A percentile compares a stretch with the other conserved stretches of the same genome.
Evolutionary conservation across 2,113 vertebrate species (phyloP).

Genomic region (Myotis davidii): DNA sequence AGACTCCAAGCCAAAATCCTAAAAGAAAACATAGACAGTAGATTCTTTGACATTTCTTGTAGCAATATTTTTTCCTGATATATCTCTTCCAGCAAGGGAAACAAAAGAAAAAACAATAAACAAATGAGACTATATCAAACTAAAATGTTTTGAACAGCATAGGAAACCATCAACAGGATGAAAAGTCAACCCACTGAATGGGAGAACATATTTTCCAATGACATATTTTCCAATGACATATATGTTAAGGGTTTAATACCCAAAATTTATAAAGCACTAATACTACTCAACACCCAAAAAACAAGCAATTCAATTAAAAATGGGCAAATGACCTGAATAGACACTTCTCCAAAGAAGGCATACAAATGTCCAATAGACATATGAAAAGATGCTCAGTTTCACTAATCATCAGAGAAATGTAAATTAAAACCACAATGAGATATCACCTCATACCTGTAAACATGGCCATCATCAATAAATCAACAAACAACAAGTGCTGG

Average conservation of each 20-base stretch:
- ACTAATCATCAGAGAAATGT: neutral
- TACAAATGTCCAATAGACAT: neutral
- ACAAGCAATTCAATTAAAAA: neutral
- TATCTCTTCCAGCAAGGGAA: no score
- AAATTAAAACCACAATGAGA: neutral
- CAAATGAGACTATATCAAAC: no score
- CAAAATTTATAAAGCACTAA: neutral
- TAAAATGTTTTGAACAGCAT: neutral
- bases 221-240: neutral
- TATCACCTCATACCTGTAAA: neutral
- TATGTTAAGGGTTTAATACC: neutral
- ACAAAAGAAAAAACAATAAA: no score
- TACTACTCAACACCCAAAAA: neutral
- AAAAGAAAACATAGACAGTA: no score
- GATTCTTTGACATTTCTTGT: no score
- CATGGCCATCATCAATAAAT: neutral
- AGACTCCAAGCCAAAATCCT: no score
- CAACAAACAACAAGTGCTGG: no score
- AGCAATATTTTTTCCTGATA: no score
- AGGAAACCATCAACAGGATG: neutral
- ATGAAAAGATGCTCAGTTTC: neutral
- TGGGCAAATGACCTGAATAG: neutral
- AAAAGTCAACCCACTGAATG: neutral
- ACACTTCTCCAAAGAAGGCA: no score
- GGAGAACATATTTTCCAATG: neutral